Evolutionary conservation across 2,888 invertebrate species (phyloP).

Genomic region (Machimus atricapillus): DNA sequence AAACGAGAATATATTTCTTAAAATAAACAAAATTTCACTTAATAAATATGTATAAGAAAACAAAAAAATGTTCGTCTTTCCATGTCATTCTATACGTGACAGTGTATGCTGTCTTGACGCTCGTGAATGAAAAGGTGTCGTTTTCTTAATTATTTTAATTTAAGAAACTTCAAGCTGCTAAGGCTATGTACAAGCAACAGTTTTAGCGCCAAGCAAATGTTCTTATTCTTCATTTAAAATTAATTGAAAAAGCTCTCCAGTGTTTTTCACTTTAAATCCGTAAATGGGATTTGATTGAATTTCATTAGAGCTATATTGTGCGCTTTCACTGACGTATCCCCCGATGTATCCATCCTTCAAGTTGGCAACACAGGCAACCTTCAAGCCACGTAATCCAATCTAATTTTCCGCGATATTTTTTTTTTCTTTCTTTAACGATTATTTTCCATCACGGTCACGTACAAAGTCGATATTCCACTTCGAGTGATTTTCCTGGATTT

Average conservation of each 20-base stretch:
- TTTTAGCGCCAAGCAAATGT: not conserved
- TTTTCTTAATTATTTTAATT: not conserved
- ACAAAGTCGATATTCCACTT: not conserved
- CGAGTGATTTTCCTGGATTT: not conserved
- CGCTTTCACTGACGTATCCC: not conserved
- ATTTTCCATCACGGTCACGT: conserved; percentile 7
- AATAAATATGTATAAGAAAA: not conserved
- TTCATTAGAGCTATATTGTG: not conserved
- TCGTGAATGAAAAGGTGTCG: not conserved
- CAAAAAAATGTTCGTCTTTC: not conserved
- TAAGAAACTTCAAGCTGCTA: not conserved
- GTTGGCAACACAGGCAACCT: not conserved
- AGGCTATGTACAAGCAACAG: not conserved
- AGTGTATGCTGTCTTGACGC: not conserved
- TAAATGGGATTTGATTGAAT: conserved; percentile 1
- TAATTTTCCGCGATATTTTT: not conserved
- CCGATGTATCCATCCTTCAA: not conserved
- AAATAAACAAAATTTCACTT: not conserved
- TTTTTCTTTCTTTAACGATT: not conserved
- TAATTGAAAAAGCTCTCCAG: not conserved
- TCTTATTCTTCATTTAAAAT: not conserved
- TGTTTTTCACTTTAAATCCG: not conserved
- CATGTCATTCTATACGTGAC: not conserved
- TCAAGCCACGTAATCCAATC: not conserved
- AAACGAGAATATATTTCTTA: not conserved